Conservation (phyloP, 2,113 vertebrate genomes). For the Mesembrinibis cayennensis region DNA sequence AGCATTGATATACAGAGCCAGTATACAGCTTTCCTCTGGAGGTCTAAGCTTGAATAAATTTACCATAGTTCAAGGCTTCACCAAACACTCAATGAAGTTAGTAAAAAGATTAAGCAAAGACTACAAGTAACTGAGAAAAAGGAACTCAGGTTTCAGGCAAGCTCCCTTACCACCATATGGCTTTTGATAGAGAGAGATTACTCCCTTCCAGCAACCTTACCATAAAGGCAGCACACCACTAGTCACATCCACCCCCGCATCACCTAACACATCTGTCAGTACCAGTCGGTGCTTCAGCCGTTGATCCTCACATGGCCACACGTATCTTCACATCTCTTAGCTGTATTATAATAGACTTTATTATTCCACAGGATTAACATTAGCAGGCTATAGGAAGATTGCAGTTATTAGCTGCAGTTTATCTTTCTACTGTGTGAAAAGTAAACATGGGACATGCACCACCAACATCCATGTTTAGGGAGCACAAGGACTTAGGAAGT, state of each 20-base stretch:
- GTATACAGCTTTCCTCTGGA: neutral
- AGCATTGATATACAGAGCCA: neutral
- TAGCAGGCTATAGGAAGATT: neutral
- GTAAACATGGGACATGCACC: neutral
- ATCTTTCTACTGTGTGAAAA: neutral
- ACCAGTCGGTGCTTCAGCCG: neutral
- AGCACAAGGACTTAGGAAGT: neutral
- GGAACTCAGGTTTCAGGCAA: neutral
- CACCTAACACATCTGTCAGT: neutral
- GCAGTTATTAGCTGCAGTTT: neutral
- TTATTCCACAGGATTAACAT: neutral
- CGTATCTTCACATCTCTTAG: neutral
- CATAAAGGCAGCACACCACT: neutral
- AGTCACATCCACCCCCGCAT: neutral
- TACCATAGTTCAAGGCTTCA: neutral
- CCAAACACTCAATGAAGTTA: neutral
- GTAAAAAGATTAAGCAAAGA: neutral
- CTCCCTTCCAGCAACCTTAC: neutral
- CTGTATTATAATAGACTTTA: neutral
- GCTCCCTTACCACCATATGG: neutral
- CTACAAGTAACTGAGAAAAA: neutral
- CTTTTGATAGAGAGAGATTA: neutral
- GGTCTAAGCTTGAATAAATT: neutral
- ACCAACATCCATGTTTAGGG: neutral
- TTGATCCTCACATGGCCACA: neutral